phyloP scores from a whole-genome alignment of 2,888 invertebrate genomes.

The Helleia helle region DNA sequence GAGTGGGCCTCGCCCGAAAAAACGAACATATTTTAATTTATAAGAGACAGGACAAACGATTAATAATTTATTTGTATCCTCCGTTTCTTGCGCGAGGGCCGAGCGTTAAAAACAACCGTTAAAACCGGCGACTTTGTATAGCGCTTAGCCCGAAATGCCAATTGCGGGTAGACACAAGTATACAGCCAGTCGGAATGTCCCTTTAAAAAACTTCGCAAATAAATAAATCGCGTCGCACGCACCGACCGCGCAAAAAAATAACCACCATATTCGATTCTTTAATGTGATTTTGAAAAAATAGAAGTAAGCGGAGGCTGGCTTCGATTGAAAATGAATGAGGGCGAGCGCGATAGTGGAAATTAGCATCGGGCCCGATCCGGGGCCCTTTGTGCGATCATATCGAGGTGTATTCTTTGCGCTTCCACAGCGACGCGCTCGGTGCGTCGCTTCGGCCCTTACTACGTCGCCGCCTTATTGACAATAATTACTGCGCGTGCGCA shows the following conservation, averaged over 20 bases:
- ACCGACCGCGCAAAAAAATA: conserved; percentile 60
- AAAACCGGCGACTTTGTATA: conserved; percentile 70
- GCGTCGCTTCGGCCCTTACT: conserved; percentile 58
- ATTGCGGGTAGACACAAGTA: conserved; percentile 73
- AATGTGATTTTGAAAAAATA: conserved; percentile 72
- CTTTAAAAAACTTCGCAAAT: conserved; percentile 70
- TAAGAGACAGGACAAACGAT: conserved; percentile 75
- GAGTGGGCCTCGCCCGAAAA: conserved; percentile 52
- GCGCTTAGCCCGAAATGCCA: conserved; percentile 72
- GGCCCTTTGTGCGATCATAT: conserved; percentile 74
- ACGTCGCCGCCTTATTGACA: conserved; percentile 63
- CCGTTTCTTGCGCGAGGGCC: conserved; percentile 61
- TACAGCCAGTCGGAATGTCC: conserved; percentile 72
- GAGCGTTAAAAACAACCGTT: conserved; percentile 69
- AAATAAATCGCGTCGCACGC: conserved; percentile 73
- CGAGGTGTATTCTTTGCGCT: conserved; percentile 74
- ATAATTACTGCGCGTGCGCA: conserved; percentile 68
- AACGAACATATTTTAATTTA: conserved; percentile 71
- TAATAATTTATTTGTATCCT: conserved; percentile 74
- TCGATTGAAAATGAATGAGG: conserved; percentile 74
- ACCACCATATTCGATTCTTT: conserved; percentile 72
- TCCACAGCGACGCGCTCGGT: conserved; percentile 55
- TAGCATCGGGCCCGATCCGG: conserved; percentile 73
- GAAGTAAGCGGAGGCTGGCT: conserved; percentile 62
- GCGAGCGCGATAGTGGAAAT: conserved; percentile 74